phyloP scores from a whole-genome alignment of 1,140 invertebrate species.

The Drosophila pectinifera region DNA sequence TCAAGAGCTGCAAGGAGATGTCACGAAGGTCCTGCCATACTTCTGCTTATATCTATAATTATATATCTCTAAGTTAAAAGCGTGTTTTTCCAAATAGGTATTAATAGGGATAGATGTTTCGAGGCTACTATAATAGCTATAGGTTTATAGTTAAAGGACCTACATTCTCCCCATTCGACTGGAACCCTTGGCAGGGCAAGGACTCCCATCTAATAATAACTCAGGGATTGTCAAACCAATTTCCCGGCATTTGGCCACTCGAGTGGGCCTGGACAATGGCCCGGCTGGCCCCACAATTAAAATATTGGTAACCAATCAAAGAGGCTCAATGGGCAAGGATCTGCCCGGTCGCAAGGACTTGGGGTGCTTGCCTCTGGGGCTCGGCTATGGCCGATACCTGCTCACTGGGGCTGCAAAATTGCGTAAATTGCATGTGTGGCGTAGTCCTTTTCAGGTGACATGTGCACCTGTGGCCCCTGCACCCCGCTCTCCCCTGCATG shows the following conservation, averaged over 20 bases:
- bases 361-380: too few species aligned
- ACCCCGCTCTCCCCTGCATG: conserved; percentile 14
- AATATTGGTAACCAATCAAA: conserved; percentile 80
- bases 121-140: too few species aligned
- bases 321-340: conserved; percentile 48
- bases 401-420: conserved; percentile 76
- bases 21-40: background rate
- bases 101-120: too few species aligned
- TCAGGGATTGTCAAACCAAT: conserved; percentile 51
- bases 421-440: conserved; percentile 69
- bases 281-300: conserved; percentile 62
- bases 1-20: background rate
- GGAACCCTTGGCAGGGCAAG: background rate
- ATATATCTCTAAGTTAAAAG: too few species aligned
- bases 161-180: too few species aligned
- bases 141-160: background rate
- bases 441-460: conserved; percentile 68
- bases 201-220: background rate
- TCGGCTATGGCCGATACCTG: conserved; percentile 49
- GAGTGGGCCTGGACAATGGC: conserved; percentile 44
- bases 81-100: too few species aligned
- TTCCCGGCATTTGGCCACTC: conserved; percentile 12
- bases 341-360: background rate
- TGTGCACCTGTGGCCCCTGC: conserved; percentile 51
- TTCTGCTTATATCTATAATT: background rate